Evolutionary conservation across 1,140 invertebrate genomes (phyloP).

Genomic region (Pygmarrhopalites habei): DNA sequence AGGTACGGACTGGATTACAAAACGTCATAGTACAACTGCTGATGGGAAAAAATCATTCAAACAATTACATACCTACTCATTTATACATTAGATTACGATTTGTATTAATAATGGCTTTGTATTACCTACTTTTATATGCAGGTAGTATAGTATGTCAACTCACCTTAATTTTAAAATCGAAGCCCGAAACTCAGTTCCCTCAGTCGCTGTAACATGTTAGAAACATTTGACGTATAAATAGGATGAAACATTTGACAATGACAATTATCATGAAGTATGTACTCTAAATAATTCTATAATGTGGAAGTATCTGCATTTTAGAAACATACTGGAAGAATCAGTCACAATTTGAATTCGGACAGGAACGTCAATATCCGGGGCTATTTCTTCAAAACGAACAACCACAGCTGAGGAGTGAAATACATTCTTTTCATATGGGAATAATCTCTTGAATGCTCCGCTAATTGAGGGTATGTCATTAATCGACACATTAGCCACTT

Average conservation of each 20-base stretch:
- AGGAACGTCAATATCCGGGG: not conserved
- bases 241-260: no score
- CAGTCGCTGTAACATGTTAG: no score
- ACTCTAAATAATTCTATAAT: no score
- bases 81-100: no score
- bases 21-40: not conserved
- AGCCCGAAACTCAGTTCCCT: not conserved
- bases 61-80: no score
- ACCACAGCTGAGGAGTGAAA: not conserved
- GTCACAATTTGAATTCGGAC: not conserved
- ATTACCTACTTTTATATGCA: no score
- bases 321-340: no score
- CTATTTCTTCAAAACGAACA: not conserved
- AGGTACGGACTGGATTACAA: conserved; percentile 1
- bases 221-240: no score
- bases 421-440: not conserved
- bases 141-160: not conserved
- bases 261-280: no score
- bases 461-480: not conserved
- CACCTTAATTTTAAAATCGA: conserved; percentile 1
- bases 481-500: not conserved
- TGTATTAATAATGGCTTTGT: no score
- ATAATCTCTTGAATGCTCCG: not conserved
- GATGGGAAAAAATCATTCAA: not conserved
- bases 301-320: no score